Percentiles rank a stretch among this genome's conserved stretches.
phyloP scores from a whole-genome alignment of 2,797 vertebrate species.

The Hydrolagus colliei region DNA sequence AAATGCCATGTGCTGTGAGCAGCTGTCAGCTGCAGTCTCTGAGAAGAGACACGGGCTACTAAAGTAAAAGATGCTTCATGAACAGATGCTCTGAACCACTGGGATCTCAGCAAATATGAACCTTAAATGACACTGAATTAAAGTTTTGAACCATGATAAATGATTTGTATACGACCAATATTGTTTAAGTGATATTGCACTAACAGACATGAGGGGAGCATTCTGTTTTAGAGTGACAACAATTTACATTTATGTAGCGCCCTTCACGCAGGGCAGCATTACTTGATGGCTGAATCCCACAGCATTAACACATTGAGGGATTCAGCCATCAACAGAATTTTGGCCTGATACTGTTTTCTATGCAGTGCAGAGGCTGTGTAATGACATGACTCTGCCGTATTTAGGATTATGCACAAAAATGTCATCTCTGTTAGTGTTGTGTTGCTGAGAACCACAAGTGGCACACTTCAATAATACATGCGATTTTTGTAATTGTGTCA shows the following conservation, averaged over 20 bases:
- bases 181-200: slow-evolving; percentile 1
- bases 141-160: background rate
- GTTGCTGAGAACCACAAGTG: background rate
- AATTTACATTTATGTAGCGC: too few species aligned
- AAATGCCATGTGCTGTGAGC: slow-evolving; percentile 10
- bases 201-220: background rate
- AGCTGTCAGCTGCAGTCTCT: slow-evolving; percentile 17
- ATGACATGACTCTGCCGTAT: slow-evolving; percentile 3
- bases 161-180: background rate
- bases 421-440: background rate
- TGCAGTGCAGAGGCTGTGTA: background rate
- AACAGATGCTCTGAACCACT: slow-evolving; percentile 16
- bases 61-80: background rate
- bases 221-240: background rate
- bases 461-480: background rate
- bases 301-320: background rate
- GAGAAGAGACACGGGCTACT: slow-evolving; percentile 11
- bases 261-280: too few species aligned
- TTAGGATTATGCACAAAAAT: background rate
- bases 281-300: too few species aligned
- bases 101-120: background rate
- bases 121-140: slow-evolving; percentile 18
- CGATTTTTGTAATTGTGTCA: background rate
- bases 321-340: slow-evolving; percentile 22
- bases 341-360: background rate